Base-by-base conservation (phyloP, 1,140 invertebrate genomes). In the Scaptomyza graminum region DNA sequence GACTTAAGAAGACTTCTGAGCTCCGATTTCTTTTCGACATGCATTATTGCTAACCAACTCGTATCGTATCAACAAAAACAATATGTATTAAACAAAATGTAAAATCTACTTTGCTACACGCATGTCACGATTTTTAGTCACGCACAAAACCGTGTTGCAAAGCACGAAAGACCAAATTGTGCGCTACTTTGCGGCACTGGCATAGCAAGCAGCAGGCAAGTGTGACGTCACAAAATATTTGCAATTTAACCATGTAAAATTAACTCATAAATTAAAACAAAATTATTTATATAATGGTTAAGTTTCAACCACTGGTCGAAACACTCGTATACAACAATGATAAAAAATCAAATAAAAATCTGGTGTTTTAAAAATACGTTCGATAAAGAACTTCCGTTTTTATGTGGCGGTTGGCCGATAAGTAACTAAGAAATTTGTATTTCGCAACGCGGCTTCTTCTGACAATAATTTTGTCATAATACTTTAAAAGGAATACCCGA, bases 111-210 rank as follows among this genome's bases (percentile, higher is more conserved):
- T 43, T 28, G 46, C 54, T 62, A 71, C 68, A 81, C 78, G 72
- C 78, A 82, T 70, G 71, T 78, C 82, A 87, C 81, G 82, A 77
- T 66, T 67, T 76, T 80, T 62, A 87, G 82, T 85, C 82, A 85
- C 82, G 82, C 82, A 85, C 83, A 85, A 73, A 87, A 78, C 49
- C 63, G 82, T 85, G 78, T 61, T 73, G 83, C 13, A 70, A 73
- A 87, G 16, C 50, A 56, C 44, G 5, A 41, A 34, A 55, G 22
- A 60, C 34, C 56, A 54, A 16, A 15, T 15, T 12, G 12, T 15
- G 15, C n/a, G 3, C 18, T 16, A 16, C 31, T 61, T 55, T 18
- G 9, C 65, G 62, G 31, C 70, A 73, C 70, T 72, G 7, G 12
- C 39, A 60, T 37, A 9, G 37, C 11, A 18, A 18, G 3, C 37